Conservation (phyloP, 1,140 invertebrate species). For the Xylocopa sonorina region DNA sequence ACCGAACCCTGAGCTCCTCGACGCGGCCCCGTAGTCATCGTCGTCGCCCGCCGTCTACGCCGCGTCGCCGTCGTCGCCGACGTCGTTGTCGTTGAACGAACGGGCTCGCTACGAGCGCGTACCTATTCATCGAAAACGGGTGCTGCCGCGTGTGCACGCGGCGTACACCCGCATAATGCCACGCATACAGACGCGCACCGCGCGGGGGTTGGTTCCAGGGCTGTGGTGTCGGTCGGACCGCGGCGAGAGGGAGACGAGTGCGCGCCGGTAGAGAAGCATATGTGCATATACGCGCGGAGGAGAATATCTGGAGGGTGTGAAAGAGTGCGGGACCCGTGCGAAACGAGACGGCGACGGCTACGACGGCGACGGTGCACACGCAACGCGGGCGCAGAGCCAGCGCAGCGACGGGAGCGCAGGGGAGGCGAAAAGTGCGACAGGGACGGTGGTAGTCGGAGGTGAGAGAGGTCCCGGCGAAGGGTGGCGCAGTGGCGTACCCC, state of each 20-base stretch:
- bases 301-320: conserved; percentile 73
- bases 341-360: conserved; percentile 62
- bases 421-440: conserved; percentile 7
- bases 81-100: conserved; percentile 63
- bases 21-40: conserved; percentile 57
- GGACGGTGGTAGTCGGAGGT: not conserved
- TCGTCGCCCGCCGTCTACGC: conserved; percentile 22
- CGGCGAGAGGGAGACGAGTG: conserved; percentile 26
- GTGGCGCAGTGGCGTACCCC: conserved; percentile 36
- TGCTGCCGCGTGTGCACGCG: conserved; percentile 46
- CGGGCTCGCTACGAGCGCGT: conserved; percentile 56
- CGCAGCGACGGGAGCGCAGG: not conserved
- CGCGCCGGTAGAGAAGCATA: conserved; percentile 49
- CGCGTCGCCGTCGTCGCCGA: conserved; percentile 34
- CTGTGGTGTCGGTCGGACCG: not conserved
- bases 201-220: conserved; percentile 28
- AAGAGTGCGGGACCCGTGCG: conserved; percentile 68
- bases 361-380: conserved; percentile 17
- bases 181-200: conserved; percentile 11
- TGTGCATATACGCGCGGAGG: conserved; percentile 60
- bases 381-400: not conserved
- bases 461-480: conserved; percentile 23
- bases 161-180: conserved; percentile 13
- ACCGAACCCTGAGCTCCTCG: conserved; percentile 69
- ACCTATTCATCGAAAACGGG: conserved; percentile 72